Conservation (phyloP, 2,797 vertebrate species). For the Sebastes cheni region DNA sequence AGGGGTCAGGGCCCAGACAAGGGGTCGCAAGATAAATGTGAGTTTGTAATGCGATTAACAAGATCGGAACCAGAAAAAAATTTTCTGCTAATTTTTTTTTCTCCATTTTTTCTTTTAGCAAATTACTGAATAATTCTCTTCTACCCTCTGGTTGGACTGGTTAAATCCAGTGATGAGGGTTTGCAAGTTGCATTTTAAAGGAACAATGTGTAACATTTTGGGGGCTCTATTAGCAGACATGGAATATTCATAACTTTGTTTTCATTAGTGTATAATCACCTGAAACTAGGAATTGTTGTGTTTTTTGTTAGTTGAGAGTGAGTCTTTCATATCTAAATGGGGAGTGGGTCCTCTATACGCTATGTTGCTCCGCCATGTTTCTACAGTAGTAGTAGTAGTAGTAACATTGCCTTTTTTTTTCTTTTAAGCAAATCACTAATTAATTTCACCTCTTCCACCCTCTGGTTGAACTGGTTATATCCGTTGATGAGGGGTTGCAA, state of each 20-base stretch:
- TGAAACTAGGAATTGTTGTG: no score
- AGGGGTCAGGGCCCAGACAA: no score
- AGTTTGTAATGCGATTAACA: background rate
- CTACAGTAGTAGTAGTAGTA: no score
- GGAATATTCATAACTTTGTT: no score
- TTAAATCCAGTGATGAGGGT: background rate
- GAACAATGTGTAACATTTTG: no score
- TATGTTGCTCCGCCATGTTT: no score
- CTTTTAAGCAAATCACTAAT: background rate
- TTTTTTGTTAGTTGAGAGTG: no score
- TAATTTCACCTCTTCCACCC: background rate
- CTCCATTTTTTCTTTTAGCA: background rate
- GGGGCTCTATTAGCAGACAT: no score
- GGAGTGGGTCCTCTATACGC: no score
- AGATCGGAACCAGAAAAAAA: background rate
- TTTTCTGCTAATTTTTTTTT: background rate
- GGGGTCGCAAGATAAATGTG: background rate
- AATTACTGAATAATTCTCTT: background rate
- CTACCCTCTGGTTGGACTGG: background rate
- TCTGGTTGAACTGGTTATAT: background rate
- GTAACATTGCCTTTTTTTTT: no score
- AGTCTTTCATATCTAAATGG: no score
- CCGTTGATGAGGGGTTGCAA: background rate
- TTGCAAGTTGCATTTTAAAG: background rate
- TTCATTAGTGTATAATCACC: no score